Conservation (phyloP, 2,113 vertebrate genomes). For the Stomatorhinus ivindoensis region DNA sequence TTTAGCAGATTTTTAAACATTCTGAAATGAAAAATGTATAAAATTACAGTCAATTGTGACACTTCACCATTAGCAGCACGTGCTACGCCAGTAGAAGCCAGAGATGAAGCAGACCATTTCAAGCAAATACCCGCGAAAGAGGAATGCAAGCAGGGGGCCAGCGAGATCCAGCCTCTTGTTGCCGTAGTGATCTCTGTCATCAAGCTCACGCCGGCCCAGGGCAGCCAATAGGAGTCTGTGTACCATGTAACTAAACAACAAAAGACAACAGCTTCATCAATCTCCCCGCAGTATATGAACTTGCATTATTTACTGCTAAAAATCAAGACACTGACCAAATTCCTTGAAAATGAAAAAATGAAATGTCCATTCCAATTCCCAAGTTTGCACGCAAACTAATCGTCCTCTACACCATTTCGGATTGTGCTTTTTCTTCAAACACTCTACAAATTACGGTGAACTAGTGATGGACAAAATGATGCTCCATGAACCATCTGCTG, state of each 20-base stretch:
- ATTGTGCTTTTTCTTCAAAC: not conserved
- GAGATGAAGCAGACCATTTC: not conserved
- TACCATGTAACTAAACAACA: conserved; percentile 83
- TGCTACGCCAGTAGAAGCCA: not conserved
- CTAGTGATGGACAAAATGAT: not conserved
- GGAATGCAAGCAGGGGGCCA: conserved; percentile 86
- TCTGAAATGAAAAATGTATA: conserved; percentile 48
- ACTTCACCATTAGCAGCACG: not conserved
- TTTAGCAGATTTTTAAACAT: conserved; percentile 99
- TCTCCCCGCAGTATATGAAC: not conserved
- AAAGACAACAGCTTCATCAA: not conserved
- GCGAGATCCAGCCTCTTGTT: conserved; percentile 98
- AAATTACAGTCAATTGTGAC: not conserved
- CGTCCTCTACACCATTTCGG: not conserved
- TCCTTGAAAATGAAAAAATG: not conserved
- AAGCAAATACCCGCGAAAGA: conserved; percentile 83
- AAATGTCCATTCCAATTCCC: not conserved
- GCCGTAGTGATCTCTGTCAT: conserved; percentile 98
- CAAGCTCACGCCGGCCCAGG: conserved; percentile 86
- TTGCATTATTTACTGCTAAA: not conserved
- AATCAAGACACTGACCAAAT: not conserved
- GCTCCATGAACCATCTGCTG: not conserved
- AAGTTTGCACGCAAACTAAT: not conserved
- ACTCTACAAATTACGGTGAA: not conserved
- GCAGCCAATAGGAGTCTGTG: conserved; percentile 88